Percentiles rank a stretch among this genome's conserved stretches.
These are phyloP conservation scores for Etheostoma spectabile DNA, from an alignment of 2,113 vertebrate genomes.

Conservation along the genomic window DNA sequence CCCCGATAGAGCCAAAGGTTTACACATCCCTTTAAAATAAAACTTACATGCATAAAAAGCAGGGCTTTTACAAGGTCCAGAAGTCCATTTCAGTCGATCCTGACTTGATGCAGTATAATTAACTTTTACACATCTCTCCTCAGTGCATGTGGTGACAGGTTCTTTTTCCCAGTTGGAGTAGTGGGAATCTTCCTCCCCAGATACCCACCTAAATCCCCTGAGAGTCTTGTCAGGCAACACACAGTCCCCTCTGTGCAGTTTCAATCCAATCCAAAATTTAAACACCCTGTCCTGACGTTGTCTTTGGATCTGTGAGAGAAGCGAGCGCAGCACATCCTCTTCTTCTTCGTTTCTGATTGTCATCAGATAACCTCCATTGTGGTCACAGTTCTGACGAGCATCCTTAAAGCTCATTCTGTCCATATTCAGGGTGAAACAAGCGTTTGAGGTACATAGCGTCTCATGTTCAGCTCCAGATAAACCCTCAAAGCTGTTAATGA, in stretches of 20 bases:
- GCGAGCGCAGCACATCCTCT: conserved; percentile 59
- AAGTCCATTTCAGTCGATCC: conserved; percentile 70
- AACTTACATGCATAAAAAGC: conserved; percentile 79
- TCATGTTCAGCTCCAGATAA: conserved; percentile 39
- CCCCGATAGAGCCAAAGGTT: conserved; percentile 65
- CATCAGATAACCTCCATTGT: conserved; percentile 81
- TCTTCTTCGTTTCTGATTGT: conserved; percentile 73
- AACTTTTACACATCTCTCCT: conserved; percentile 77
- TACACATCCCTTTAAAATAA: conserved; percentile 82
- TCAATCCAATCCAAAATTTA: conserved; percentile 81
- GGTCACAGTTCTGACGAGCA: conserved; percentile 57
- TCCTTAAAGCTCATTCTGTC: conserved; percentile 49
- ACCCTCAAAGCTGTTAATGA: conserved; percentile 49
- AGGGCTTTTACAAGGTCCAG: conserved; percentile 53
- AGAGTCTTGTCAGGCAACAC: conserved; percentile 39
- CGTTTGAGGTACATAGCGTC: conserved; percentile 66
- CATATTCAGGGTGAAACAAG: conserved; percentile 79
- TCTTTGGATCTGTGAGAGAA: conserved; percentile 58
- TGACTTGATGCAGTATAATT: conserved; percentile 16
- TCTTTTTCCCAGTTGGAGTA: conserved; percentile 81
- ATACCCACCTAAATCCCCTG: conserved; percentile 80
- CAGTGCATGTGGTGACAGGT: conserved; percentile 76
- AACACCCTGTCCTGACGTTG: not conserved
- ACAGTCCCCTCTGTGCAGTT: conserved; percentile 63
- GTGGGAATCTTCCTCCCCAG: conserved; percentile 56